phyloP scores from a whole-genome alignment of 2,113 vertebrate genomes.

The Megaleporinus macrocephalus region DNA sequence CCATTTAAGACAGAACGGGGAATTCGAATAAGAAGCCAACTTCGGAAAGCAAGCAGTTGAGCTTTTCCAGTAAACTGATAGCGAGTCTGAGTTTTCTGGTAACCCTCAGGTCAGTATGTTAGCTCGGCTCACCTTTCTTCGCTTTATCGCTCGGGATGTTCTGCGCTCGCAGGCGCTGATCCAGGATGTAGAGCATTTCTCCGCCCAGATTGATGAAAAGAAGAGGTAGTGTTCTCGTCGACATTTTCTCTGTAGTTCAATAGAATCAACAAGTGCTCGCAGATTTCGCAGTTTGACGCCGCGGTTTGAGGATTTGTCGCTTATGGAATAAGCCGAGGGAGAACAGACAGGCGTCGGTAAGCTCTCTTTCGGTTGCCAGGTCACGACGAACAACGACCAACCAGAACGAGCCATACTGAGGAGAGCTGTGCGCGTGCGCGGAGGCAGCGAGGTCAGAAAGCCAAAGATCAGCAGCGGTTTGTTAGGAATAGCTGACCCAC shows the following conservation, averaged over 20 bases:
- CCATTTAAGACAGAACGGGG: too few species aligned
- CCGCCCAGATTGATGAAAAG: constrained; percentile 96
- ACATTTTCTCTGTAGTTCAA: constrained; percentile 74
- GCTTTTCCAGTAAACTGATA: too few species aligned
- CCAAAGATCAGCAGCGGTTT: too few species aligned
- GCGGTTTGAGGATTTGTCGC: neutral
- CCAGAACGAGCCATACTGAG: constrained; percentile 60
- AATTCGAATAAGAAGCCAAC: too few species aligned
- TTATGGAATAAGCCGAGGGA: neutral
- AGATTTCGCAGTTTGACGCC: neutral
- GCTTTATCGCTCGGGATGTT: constrained; percentile 93
- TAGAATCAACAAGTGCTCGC: neutral
- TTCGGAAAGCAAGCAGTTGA: too few species aligned
- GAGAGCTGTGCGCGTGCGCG: neutral
- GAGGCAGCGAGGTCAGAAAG: neutral
- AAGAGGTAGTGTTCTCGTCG: constrained; percentile 86
- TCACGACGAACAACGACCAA: constrained; percentile 75
- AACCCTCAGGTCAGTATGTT: too few species aligned
- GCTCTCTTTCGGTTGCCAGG: constrained; percentile 74
- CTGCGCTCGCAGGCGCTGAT: constrained; percentile 92
- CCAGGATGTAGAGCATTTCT: constrained; percentile 97
- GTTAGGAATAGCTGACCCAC: too few species aligned
- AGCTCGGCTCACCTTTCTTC: constrained; percentile 85
- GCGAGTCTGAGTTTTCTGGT: too few species aligned
- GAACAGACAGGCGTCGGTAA: constrained; percentile 36